phyloP scores from a whole-genome alignment of 2,113 vertebrate species.

The Hemicordylus capensis region DNA sequence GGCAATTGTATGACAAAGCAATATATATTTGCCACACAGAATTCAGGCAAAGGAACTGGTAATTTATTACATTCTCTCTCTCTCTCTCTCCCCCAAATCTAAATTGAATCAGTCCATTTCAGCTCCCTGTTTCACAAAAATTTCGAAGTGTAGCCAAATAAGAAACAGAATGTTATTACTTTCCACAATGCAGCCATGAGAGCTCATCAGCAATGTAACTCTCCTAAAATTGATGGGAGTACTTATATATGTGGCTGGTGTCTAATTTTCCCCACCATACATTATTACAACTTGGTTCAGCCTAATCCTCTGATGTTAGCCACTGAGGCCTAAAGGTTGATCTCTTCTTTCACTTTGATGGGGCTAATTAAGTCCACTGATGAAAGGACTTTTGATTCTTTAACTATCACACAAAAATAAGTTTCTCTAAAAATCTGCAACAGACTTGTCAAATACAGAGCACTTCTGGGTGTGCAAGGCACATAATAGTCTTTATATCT shows the following conservation, averaged over 20 bases:
- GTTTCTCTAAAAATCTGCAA: slow-evolving; percentile 43
- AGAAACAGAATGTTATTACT: slow-evolving; percentile 31
- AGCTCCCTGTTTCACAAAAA: not conserved
- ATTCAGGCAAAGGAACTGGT: slow-evolving; percentile 50
- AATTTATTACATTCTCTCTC: slow-evolving; percentile 60
- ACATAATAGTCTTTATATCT: not conserved
- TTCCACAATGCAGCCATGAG: slow-evolving; percentile 11
- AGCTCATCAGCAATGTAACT: not conserved
- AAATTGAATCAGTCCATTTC: not conserved
- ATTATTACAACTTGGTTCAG: slow-evolving; percentile 46
- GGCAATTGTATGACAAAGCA: slow-evolving; percentile 77
- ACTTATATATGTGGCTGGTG: not conserved
- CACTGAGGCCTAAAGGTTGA: slow-evolving; percentile 59
- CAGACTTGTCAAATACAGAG: not conserved
- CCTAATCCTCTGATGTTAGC: slow-evolving; percentile 57
- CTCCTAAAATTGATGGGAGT: not conserved
- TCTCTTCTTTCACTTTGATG: slow-evolving; percentile 49
- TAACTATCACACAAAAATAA: slow-evolving; percentile 28
- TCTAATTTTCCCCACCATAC: not conserved
- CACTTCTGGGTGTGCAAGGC: not conserved
- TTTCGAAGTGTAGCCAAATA: slow-evolving; percentile 11
- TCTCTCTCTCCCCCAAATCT: slow-evolving; percentile 20
- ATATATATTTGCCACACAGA: slow-evolving; percentile 69
- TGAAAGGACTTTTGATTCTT: slow-evolving; percentile 48
- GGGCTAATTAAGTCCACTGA: slow-evolving; percentile 51